phyloP scores from a whole-genome alignment of 2,888 invertebrate species.

The Nasonia oneida region DNA sequence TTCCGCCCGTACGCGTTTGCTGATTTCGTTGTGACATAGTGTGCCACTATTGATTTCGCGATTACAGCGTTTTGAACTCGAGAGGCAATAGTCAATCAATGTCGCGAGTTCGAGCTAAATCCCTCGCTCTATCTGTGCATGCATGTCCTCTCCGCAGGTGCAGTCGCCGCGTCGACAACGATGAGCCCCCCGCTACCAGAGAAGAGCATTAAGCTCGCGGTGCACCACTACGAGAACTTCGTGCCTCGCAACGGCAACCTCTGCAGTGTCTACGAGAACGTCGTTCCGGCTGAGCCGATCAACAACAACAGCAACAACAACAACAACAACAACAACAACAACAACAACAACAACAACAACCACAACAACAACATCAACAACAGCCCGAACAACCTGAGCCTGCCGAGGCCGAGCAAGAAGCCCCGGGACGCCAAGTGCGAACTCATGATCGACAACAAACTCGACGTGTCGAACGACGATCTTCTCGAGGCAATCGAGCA shows the following conservation, averaged over 20 bases:
- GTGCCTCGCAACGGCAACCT: constrained; percentile 67
- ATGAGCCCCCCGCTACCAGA: constrained; percentile 49
- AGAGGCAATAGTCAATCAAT: neutral
- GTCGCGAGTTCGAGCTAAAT: neutral
- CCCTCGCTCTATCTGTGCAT: neutral
- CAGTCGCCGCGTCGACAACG: constrained; percentile 22
- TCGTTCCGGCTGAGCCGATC: constrained; percentile 64
- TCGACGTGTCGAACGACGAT: constrained; percentile 79
- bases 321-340: constrained; percentile 46
- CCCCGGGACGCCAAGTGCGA: constrained; percentile 58
- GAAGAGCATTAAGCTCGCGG: constrained; percentile 55
- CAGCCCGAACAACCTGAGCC: constrained; percentile 63
- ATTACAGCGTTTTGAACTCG: neutral
- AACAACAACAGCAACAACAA: neutral
- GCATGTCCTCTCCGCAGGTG: neutral
- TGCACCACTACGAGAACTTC: constrained; percentile 69
- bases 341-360: neutral
- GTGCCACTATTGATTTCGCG: neutral
- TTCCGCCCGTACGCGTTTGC: neutral
- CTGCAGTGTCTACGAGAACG: constrained; percentile 74
- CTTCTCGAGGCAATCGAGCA: constrained; percentile 77
- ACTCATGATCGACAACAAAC: constrained; percentile 75
- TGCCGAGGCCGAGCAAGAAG: constrained; percentile 67
- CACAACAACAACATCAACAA: constrained; percentile 39
- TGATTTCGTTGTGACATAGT: neutral